A percentile compares a stretch with the other conserved stretches of the same genome.
phyloP scores from a whole-genome alignment of 2,113 vertebrate species.

The Larimichthys polyactis region DNA sequence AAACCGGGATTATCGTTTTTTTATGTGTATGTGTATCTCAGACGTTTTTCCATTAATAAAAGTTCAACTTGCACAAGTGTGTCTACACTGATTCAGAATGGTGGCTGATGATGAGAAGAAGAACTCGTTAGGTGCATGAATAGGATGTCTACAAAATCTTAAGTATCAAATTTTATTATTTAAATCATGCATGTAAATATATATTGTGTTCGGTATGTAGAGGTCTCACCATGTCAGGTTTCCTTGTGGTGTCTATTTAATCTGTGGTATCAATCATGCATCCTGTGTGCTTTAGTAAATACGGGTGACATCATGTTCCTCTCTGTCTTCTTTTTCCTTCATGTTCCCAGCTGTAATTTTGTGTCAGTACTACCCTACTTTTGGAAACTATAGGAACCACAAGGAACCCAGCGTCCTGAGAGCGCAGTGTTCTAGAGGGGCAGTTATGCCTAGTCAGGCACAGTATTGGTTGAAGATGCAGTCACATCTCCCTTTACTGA shows the following conservation, averaged over 20 bases:
- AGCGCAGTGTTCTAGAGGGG: too few relatives aligned
- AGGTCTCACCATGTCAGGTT: background rate
- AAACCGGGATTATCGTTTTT: constrained; percentile 3
- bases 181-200: background rate
- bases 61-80: background rate
- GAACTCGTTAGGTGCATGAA: background rate
- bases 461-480: too few relatives aligned
- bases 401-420: too few relatives aligned
- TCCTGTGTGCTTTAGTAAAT: constrained; percentile 28
- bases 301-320: background rate
- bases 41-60: constrained; percentile 4
- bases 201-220: background rate
- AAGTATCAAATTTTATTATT: background rate
- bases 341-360: background rate
- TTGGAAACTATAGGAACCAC: too few relatives aligned
- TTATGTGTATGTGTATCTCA: background rate
- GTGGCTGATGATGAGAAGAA: background rate
- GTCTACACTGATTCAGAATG: background rate
- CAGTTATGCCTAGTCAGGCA: too few relatives aligned
- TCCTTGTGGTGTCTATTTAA: constrained; percentile 9
- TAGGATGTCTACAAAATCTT: background rate
- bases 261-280: background rate
- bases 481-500: too few relatives aligned
- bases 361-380: too few relatives aligned
- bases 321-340: background rate